phyloP scores from a whole-genome alignment of 2,888 invertebrate species.

The Nomada fabriciana region DNA sequence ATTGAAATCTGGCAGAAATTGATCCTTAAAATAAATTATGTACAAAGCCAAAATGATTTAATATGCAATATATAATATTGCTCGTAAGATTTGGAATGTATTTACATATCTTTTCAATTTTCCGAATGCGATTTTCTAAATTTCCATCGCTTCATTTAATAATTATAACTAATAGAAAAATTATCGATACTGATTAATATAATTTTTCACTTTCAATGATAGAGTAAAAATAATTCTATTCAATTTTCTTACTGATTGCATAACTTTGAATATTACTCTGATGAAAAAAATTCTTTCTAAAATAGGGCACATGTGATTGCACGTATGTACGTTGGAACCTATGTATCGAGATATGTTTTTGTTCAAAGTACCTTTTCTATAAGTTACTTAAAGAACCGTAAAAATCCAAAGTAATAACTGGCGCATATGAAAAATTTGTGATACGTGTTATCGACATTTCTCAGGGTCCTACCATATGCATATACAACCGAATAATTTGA shows the following conservation, averaged over 20 bases:
- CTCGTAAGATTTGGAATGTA: conserved; percentile 60
- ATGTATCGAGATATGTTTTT: conserved; percentile 33
- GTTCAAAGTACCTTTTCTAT: conserved; percentile 32
- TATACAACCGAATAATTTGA: conserved; percentile 35
- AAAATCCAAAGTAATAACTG: conserved; percentile 52
- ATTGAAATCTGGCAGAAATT: conserved; percentile 37
- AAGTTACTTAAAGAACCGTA: conserved; percentile 28
- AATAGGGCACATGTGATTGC: conserved; percentile 22
- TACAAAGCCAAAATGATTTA: conserved; percentile 38
- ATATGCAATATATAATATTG: conserved; percentile 33
- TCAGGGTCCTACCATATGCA: conserved; percentile 31
- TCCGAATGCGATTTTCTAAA: conserved; percentile 14
- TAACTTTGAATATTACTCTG: neutral
- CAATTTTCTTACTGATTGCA: conserved; percentile 16
- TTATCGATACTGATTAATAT: neutral
- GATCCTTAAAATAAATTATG: conserved; percentile 53
- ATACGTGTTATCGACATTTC: conserved; percentile 21
- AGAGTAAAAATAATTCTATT: conserved; percentile 2
- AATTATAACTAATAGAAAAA: neutral
- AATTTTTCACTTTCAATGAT: neutral
- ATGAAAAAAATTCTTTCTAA: conserved; percentile 12
- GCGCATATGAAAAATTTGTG: conserved; percentile 33
- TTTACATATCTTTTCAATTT: conserved; percentile 32
- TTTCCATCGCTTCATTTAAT: conserved; percentile 15
- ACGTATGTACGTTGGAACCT: conserved; percentile 23